These are phyloP conservation scores for Disparrhopalites patrizii DNA, from an alignment of 2,888 invertebrate species.

Conservation along the genomic window DNA sequence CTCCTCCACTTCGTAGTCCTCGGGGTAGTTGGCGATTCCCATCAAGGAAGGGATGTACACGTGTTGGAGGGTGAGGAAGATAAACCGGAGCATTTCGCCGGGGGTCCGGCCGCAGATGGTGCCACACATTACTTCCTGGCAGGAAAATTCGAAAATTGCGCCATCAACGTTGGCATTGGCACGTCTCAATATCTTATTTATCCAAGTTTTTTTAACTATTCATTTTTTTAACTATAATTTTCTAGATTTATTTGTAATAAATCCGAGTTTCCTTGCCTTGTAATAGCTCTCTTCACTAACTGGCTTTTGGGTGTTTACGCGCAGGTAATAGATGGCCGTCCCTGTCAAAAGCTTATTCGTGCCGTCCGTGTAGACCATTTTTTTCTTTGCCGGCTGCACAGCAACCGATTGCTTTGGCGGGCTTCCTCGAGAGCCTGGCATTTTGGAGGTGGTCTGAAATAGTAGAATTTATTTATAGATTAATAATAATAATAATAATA, in stretches of 20 bases:
- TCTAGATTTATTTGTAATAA: neutral
- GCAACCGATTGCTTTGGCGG: constrained; percentile 42
- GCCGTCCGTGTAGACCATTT: constrained; percentile 79
- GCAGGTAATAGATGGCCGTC: constrained; percentile 78
- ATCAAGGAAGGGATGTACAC: constrained; percentile 71
- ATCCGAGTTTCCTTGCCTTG: constrained; percentile 58
- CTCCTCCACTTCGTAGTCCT: constrained; percentile 69
- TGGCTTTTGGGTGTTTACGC: constrained; percentile 75
- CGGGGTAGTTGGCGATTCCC: constrained; percentile 69
- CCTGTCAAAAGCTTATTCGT: constrained; percentile 70
- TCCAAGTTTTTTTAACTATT: neutral
- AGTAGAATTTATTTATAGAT: neutral
- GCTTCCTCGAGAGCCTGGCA: constrained; percentile 36
- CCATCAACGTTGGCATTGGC: no score
- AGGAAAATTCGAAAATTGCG: neutral
- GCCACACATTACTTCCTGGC: constrained; percentile 63
- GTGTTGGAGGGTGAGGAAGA: constrained; percentile 80
- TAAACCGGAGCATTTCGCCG: constrained; percentile 72
- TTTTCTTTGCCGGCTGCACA: constrained; percentile 60
- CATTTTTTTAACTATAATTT: neutral
- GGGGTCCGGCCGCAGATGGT: constrained; percentile 72
- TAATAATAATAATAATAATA: neutral
- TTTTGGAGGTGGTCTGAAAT: constrained; percentile 12
- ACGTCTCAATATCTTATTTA: no score
- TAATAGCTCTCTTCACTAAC: constrained; percentile 90